Evolutionary conservation across 2,888 invertebrate species (phyloP).

Genomic region (Dioctria linearis): DNA sequence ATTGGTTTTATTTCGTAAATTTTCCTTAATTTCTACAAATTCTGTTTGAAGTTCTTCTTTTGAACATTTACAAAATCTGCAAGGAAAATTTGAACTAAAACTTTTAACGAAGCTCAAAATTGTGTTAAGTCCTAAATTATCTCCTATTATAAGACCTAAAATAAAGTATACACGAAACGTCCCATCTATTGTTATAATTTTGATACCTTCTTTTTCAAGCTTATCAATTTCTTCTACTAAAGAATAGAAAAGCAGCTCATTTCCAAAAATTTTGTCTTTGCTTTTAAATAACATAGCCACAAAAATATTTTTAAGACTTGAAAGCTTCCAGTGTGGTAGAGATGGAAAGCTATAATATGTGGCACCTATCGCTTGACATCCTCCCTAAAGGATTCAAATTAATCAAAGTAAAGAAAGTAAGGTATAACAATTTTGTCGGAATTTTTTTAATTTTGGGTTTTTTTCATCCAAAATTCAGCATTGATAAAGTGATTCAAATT

Average conservation of each 20-base stretch:
- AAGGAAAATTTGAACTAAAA: no score
- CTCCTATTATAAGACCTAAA: slow-evolving; percentile 35
- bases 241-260: neutral
- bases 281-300: neutral
- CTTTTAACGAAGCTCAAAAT: no score
- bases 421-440: neutral
- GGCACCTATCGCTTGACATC: neutral
- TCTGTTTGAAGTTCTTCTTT: no score
- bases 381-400: neutral
- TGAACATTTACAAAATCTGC: no score
- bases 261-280: no score
- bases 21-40: no score
- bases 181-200: neutral
- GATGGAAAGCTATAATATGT: neutral
- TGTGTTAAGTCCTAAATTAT: slow-evolving; percentile 54
- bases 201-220: neutral
- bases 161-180: neutral
- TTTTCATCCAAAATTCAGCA: neutral
- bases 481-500: neutral
- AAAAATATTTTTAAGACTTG: neutral
- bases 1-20: no score
- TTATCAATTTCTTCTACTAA: neutral
- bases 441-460: neutral
- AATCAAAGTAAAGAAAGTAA: neutral
- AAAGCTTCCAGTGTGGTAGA: neutral